Percentiles rank a stretch among this genome's conserved stretches.
Conservation (phyloP, 2,113 vertebrate species). For the Sitta europaea region DNA sequence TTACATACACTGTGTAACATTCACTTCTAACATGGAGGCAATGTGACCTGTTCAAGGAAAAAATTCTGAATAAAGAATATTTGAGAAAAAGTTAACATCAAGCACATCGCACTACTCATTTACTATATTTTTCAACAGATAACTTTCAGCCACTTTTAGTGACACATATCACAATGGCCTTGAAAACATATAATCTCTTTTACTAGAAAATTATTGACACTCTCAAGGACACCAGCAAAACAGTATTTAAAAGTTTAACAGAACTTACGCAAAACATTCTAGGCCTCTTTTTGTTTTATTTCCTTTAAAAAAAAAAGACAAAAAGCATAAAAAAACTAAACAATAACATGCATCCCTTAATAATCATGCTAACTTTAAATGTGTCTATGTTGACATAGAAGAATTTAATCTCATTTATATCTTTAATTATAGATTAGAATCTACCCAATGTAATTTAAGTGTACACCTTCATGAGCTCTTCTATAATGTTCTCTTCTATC, state of each 20-base stretch:
- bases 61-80: background rate
- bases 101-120: background rate
- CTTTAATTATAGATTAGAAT: background rate
- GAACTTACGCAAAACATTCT: background rate
- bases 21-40: background rate
- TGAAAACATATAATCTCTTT: background rate
- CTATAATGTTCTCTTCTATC: background rate
- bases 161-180: background rate
- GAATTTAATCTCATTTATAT: background rate
- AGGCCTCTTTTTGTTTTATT: background rate
- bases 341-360: background rate
- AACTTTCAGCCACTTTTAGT: background rate
- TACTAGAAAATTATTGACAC: background rate
- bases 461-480: background rate
- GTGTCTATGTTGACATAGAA: no score
- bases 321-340: background rate
- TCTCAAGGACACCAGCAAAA: background rate
- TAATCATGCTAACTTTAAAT: background rate
- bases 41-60: background rate
- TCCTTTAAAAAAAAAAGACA: background rate
- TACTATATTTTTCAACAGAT: background rate
- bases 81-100: background rate
- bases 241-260: background rate
- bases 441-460: background rate
- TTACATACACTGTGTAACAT: background rate